Evolutionary conservation across 2,113 vertebrate species (phyloP), one percentile per base, ranked within the genome.

Genomic region (Pseudolaguvia tuberculata): DNA sequence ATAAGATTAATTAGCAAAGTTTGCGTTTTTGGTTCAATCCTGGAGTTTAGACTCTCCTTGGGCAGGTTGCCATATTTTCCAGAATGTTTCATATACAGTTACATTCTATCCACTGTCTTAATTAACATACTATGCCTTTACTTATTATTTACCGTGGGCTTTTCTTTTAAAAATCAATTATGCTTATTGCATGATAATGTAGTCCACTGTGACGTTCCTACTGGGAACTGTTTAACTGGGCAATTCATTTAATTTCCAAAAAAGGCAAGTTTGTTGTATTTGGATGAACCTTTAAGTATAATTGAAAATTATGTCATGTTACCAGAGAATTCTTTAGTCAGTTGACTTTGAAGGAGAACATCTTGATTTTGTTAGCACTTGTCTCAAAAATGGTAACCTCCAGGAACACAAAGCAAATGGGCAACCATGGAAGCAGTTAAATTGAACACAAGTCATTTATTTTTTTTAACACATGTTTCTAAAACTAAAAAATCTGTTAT

Each of bases 11-110:
- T 73, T 78, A 79, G 80, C 15, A 42, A 27, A 47, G 59, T 62
- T 17, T 50, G 51, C 73, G 80, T 81, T 81, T n/a, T 76, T 82
- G 79, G 62, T 69, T n/a, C 57, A 23, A 71, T 86, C 84, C 80
- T 84, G 86, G 88, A 88, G 87, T 91, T 89, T 87, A 88, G 85
- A 88, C 87, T 88, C 20, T 78, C 48, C 57, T 68, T 39, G 55
- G 67, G 20, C 31, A 71, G 72, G 63, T n/a, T 77, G 78, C 7
- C 23, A 18, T 27, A 2, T 67, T 11, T 25, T 48, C 47, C 27
- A 47, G 48, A 73, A 9, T 58, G 39, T 45, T 23, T 27, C 10
- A n/a, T 42, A 59, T 10, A 59, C 25, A 9, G 29, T 6, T 58
- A 58, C 29, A 18, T 18, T 59, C 57, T 31, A 8, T 17, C 13